phyloP scores from a whole-genome alignment of 1,140 invertebrate genomes.

The Drosophila ambigua region DNA sequence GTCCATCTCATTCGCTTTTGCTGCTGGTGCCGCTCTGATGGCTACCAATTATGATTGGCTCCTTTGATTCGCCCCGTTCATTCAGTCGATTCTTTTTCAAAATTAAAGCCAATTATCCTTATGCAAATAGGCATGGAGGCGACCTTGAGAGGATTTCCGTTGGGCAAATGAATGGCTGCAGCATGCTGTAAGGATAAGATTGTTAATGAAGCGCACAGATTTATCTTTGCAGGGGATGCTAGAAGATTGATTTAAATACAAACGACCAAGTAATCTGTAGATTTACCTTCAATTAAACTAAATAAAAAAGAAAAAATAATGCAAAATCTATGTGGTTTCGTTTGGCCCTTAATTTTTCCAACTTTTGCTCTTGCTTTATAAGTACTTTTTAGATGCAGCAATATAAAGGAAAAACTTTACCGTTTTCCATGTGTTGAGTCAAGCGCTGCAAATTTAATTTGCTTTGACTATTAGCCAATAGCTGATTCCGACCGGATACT shows the following conservation, averaged over 20 bases:
- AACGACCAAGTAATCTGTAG: no score
- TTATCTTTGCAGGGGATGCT: no score
- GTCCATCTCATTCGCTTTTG: conserved; percentile 15
- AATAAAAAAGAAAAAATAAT: neutral
- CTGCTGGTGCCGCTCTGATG: conserved; percentile 34
- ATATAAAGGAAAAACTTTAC: conserved; percentile 5
- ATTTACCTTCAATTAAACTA: no score
- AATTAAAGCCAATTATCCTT: conserved; percentile 75
- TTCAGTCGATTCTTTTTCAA: conserved; percentile 51
- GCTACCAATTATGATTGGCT: conserved; percentile 63
- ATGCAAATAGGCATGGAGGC: conserved; percentile 51
- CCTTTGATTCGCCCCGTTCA: conserved; percentile 24
- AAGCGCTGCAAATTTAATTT: conserved; percentile 61
- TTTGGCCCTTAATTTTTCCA: neutral
- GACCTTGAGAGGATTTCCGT: conserved; percentile 25
- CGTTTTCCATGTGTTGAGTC: conserved; percentile 41
- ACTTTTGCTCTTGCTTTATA: neutral
- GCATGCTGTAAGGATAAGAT: no score
- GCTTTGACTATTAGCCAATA: conserved; percentile 49
- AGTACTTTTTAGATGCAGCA: no score
- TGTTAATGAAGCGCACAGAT: no score
- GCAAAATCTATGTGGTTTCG: neutral
- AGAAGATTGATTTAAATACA: no score
- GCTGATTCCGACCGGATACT: conserved; percentile 7
- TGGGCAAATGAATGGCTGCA: no score